These are phyloP conservation scores for Labeo catla DNA, from an alignment of 2,113 vertebrate genomes.

Conservation along the genomic window DNA sequence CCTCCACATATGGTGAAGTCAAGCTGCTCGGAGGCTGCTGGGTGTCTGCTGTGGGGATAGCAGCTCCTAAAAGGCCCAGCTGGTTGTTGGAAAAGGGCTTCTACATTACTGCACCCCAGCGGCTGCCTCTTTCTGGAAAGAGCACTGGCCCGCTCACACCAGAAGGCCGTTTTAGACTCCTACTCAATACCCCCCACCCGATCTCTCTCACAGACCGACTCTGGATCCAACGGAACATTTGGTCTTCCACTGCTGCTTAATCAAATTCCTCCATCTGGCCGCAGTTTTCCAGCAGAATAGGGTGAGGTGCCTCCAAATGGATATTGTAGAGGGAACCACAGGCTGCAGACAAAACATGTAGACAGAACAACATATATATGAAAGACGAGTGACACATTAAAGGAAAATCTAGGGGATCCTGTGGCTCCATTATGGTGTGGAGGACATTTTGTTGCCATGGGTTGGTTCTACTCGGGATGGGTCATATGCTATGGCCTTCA, in stretches of 20 bases:
- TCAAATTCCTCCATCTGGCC: constrained; percentile 99
- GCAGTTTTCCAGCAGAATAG: constrained; percentile 91
- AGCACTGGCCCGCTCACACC: constrained; percentile 96
- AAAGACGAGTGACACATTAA: not conserved
- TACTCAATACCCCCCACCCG: constrained; percentile 66
- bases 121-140: constrained; percentile 95
- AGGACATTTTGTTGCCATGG: not conserved
- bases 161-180: constrained; percentile 99
- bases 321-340: constrained; percentile 87
- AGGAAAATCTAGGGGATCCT: not conserved
- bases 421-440: not conserved
- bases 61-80: constrained; percentile 99
- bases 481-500: not conserved
- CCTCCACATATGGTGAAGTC: constrained; percentile 99
- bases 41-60: constrained; percentile 98
- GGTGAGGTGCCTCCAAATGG: constrained; percentile 97
- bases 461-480: not conserved
- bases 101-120: constrained; percentile 99
- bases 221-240: constrained; percentile 99
- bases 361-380: not conserved
- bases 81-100: constrained; percentile 98
- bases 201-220: constrained; percentile 89
- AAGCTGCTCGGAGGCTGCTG: constrained; percentile 97
- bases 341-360: constrained; percentile 92
- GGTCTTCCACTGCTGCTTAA: constrained; percentile 99